Evolutionary conservation across 2,113 vertebrate species (phyloP).

Genomic region (Oncorhynchus kisutch): DNA sequence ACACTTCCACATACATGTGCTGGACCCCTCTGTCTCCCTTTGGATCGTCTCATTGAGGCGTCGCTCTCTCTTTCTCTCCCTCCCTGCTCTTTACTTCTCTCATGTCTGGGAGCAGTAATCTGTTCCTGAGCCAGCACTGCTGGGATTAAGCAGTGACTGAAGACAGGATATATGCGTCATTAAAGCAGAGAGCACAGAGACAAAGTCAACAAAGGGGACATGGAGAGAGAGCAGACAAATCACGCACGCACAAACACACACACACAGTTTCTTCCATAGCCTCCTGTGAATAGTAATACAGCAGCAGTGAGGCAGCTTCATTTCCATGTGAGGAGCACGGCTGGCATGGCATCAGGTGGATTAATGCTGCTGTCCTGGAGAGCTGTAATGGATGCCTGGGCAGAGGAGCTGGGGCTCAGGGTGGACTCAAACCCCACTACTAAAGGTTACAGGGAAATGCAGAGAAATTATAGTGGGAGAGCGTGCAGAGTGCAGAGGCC

Average conservation of each 20-base stretch:
- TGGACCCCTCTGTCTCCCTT: conserved; percentile 33
- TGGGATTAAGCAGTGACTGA: conserved; percentile 74
- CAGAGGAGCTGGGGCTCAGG: conserved; percentile 2
- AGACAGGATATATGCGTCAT: conserved; percentile 75
- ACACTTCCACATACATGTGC: conserved; percentile 18
- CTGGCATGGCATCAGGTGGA: conserved; percentile 4
- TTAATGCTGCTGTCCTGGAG: conserved; percentile 2
- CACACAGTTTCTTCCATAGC: conserved; percentile 37
- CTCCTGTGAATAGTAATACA: conserved; percentile 49
- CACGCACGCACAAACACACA: conserved; percentile 3
- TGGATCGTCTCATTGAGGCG: conserved; percentile 52
- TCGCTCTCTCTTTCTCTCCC: conserved; percentile 38
- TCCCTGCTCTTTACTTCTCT: conserved; percentile 55
- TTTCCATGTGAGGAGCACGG: background rate
- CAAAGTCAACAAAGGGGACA: conserved; percentile 75
- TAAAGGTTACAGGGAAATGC: background rate
- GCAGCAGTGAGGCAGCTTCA: conserved; percentile 9
- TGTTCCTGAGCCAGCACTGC: conserved; percentile 73
- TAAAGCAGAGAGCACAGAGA: conserved; percentile 65
- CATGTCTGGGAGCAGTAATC: conserved; percentile 73
- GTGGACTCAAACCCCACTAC: background rate
- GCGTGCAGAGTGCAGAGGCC: background rate
- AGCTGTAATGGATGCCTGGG: conserved; percentile 33
- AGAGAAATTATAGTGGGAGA: background rate
- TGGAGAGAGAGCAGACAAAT: conserved; percentile 30